Base-by-base conservation (phyloP, 2,888 invertebrate genomes). In the Blastobasis adustella region DNA sequence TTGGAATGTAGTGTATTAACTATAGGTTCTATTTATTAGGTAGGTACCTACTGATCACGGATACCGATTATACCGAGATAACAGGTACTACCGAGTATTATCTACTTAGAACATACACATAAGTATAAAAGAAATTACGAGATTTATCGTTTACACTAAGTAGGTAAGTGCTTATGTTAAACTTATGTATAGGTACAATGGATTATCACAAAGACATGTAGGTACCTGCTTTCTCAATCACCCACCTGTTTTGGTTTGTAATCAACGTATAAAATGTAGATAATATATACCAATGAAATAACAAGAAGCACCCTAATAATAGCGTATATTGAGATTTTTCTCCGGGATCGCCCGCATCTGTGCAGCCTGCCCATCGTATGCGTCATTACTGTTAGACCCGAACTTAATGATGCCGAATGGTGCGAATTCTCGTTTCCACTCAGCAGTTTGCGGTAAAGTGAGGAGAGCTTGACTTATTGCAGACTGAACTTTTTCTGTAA, bases 341-440 rank as follows among this genome's bases (percentile, higher is more conserved):
- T 74, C 76, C 67, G 82, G 76, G 78, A 79, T 75, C 78, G 84
- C 69, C 78, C 89, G 79, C 83, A 85, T 69, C 72, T 89, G 88
- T 81, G 88, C 83, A 82, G 81, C 69, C 74, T 82, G 69, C 79
- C 85, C 82, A 74, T 86, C 68, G 65, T 90, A 90, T 67, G 79
- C 71, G 73, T 74, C 82, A 79, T 81, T 67, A 55, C 73, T 76
- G 63, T 90, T 90, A 36, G 52, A 62, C 5, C 69, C 82, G 65
- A 89, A 90, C 59, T 86, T 88, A 46, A 85, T 75, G 39, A 90
- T 55, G 10, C 90, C 90, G 61, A 89, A 90, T 57, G 81, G 82
- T 1, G 79, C 80, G 65, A 90, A 85, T 53, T 71, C 75, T 37
- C 65, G 77, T 65, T 82, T 88, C 83, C 82, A 85, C 63, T 67